A percentile compares a stretch with the other conserved stretches of the same genome.
phyloP scores from a whole-genome alignment of 2,113 vertebrate genomes.

The Zosterops lateralis region DNA sequence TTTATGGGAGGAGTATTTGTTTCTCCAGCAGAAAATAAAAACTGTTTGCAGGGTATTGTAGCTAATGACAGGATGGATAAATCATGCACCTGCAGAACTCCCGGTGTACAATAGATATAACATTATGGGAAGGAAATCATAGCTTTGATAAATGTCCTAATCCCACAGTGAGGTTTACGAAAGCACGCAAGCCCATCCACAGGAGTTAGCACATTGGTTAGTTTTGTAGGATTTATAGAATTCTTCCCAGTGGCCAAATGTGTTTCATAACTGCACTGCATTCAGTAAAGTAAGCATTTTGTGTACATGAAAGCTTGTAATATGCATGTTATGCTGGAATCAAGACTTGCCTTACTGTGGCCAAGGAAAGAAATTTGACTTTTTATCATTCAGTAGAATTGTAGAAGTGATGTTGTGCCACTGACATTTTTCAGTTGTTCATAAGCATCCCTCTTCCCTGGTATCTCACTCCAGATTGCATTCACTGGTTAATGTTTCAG shows the following conservation, averaged over 20 bases:
- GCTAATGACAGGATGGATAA: constrained; percentile 48
- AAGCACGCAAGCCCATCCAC: background rate
- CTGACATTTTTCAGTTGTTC: background rate
- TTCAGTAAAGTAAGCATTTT: background rate
- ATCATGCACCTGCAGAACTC: constrained; percentile 50
- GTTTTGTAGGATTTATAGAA: constrained; percentile 14
- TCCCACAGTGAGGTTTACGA: background rate
- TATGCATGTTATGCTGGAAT: background rate
- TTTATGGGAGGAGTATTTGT: constrained; percentile 51
- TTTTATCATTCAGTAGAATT: background rate
- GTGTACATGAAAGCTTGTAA: background rate
- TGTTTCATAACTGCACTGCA: background rate
- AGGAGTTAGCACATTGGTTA: background rate
- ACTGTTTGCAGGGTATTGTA: constrained; percentile 39
- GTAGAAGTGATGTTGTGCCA: background rate
- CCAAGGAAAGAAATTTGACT: background rate
- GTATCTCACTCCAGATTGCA: background rate
- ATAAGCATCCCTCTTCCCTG: background rate
- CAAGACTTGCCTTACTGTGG: background rate
- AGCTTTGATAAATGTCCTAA: constrained; percentile 47
- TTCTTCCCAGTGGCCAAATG: constrained; percentile 1
- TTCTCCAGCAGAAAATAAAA: constrained; percentile 48
- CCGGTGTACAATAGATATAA: constrained; percentile 19
- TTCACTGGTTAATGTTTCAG: background rate
- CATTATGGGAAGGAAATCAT: constrained; percentile 13